Evolutionary conservation across 1,140 invertebrate species (phyloP), one percentile per base, ranked within the genome.

Genomic region (Mercenaria mercenaria): DNA sequence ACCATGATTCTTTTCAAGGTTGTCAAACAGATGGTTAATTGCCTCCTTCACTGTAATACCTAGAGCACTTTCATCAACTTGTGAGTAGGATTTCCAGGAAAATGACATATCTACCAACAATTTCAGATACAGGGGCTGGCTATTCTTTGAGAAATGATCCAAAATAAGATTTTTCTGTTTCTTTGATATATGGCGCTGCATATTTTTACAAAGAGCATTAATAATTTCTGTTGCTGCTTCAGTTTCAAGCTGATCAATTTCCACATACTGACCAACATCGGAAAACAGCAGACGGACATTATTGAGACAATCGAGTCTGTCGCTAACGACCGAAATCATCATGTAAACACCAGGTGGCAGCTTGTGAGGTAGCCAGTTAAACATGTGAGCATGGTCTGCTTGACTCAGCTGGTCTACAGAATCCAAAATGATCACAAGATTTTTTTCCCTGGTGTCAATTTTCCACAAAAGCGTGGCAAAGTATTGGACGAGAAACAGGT

Each of bases 241-340:
- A 11, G 72, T 61, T n/a, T 91, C 64, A 23, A 93, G 56, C 23
- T 34, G 23, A 37, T 59, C 76, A 34, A 93, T 77, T 52, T 91
- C 79, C 0, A 92, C n/a, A 64, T 80, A 93, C 32, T 80, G 84
- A 0, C 81, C 80, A 11, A 61, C 26, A 26, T 76, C 56, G 18
- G 77, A 82, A 26, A 92, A 88, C 18, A 82, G 41, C 13, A 85
- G 59, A 52, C 59, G 69, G 18, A 94, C 39, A 23, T 89, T 94
- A 15, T 91, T 82, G 2, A 94, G 90, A 43, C 91, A 76, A n/a
- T 93, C 88, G 47, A 88, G 81, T 52, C 93, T 88, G 61, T 93
- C 88, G 15, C 94, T 92, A 41, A 95, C 86, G 20, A 93, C 92
- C 11, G 95, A 95, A 15, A 99, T 97, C 39, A 99, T 97, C 91